A percentile compares a stretch with the other conserved stretches of the same genome.
Conservation (phyloP, 1,140 invertebrate species). For the Sipha flava region DNA sequence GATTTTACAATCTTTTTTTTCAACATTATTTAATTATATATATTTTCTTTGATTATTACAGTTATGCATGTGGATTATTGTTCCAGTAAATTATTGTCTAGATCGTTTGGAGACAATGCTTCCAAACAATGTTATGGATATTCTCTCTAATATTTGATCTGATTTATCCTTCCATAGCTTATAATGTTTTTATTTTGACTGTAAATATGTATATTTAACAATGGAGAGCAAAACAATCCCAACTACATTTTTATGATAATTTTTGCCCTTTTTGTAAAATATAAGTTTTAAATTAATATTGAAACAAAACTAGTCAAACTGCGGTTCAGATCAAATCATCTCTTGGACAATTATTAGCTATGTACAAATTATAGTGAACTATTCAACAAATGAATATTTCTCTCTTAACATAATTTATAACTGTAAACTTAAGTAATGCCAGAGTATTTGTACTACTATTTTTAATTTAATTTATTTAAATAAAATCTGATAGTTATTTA, state of each 20-base stretch:
- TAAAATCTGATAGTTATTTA: no score
- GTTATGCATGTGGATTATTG: slow-evolving; percentile 70
- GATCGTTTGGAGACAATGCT: slow-evolving; percentile 76
- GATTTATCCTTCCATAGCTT: not conserved
- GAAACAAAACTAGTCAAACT: not conserved
- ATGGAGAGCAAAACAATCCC: not conserved
- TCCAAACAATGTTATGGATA: slow-evolving; percentile 45
- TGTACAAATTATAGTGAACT: not conserved
- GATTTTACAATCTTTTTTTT: no score
- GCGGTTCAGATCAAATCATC: no score
- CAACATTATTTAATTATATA: not conserved
- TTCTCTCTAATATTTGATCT: slow-evolving; percentile 18
- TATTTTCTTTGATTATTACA: slow-evolving; percentile 40
- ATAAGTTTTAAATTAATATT: not conserved
- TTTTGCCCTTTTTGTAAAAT: not conserved
- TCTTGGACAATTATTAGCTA: no score
- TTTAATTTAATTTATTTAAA: no score
- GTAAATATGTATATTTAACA: not conserved
- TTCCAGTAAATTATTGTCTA: slow-evolving; percentile 72
- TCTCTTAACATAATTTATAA: no score
- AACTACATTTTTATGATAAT: not conserved
- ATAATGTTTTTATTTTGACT: not conserved
- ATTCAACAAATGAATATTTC: no score
- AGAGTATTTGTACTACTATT: no score
- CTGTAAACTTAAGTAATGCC: no score